phyloP scores from a whole-genome alignment of 2,113 vertebrate genomes.

The Rhinoptilus africanus region DNA sequence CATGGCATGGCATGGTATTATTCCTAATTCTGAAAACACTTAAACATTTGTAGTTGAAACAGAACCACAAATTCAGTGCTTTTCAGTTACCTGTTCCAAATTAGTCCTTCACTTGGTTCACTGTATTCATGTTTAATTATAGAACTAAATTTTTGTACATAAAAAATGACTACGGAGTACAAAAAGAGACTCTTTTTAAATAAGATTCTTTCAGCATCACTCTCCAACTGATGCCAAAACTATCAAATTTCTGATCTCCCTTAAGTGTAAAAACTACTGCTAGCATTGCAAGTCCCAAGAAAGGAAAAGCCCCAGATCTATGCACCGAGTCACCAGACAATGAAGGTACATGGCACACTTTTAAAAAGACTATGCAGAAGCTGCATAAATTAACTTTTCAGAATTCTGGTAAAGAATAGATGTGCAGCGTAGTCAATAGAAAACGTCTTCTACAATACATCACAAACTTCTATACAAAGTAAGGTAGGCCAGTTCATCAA shows the following conservation, averaged over 20 bases:
- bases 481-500: neutral
- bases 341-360: neutral
- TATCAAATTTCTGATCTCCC: neutral
- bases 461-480: neutral
- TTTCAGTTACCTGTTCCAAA: neutral
- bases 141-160: neutral
- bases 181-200: neutral
- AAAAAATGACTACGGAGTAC: neutral
- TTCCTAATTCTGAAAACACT: neutral
- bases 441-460: neutral
- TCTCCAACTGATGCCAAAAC: neutral
- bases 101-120: neutral
- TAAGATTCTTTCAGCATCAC: neutral
- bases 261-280: neutral
- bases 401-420: neutral
- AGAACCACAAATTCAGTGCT: neutral
- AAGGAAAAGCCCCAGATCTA: neutral
- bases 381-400: neutral
- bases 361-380: neutral
- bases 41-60: neutral
- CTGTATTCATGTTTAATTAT: neutral
- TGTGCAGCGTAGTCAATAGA: neutral
- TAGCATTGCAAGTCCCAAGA: neutral
- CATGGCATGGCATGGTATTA: neutral
- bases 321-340: neutral